Conservation (phyloP, 2,113 vertebrate species). For the Notothenia coriiceps region DNA sequence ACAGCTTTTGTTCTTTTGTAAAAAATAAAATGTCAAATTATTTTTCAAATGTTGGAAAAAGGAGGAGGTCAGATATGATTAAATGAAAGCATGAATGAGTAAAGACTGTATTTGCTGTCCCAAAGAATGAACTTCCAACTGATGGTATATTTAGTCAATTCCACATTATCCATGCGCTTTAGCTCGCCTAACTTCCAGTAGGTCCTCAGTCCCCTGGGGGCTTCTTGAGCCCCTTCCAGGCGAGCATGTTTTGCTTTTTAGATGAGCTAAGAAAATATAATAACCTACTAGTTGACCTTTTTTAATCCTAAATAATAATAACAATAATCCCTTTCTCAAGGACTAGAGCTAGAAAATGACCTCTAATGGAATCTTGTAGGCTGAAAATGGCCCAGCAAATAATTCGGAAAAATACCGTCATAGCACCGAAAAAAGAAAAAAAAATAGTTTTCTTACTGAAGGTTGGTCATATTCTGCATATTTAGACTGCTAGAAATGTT, state of each 20-base stretch:
- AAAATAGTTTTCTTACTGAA: not conserved
- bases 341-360: constrained; percentile 7
- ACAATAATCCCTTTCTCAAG: constrained; percentile 7
- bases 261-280: constrained; percentile 18
- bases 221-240: constrained; percentile 11
- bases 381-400: constrained; percentile 1
- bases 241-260: constrained; percentile 6
- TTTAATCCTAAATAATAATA: not conserved
- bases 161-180: constrained; percentile 27
- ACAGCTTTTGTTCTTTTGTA: not conserved
- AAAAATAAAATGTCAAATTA: not conserved
- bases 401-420: not conserved
- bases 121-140: constrained; percentile 15
- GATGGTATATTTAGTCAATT: constrained; percentile 34
- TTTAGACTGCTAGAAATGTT: not conserved
- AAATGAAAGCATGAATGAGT: constrained; percentile 8
- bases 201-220: constrained; percentile 4
- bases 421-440: not conserved
- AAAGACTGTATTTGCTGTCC: not conserved
- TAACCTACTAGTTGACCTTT: not conserved
- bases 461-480: not conserved
- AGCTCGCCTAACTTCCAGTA: constrained; percentile 15
- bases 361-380: not conserved
- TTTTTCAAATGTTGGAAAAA: not conserved
- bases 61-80: not conserved